Evolutionary conservation across 2,888 invertebrate species (phyloP), one percentile per base, ranked within the genome.

Genomic region (Drymonia ruficornis): DNA sequence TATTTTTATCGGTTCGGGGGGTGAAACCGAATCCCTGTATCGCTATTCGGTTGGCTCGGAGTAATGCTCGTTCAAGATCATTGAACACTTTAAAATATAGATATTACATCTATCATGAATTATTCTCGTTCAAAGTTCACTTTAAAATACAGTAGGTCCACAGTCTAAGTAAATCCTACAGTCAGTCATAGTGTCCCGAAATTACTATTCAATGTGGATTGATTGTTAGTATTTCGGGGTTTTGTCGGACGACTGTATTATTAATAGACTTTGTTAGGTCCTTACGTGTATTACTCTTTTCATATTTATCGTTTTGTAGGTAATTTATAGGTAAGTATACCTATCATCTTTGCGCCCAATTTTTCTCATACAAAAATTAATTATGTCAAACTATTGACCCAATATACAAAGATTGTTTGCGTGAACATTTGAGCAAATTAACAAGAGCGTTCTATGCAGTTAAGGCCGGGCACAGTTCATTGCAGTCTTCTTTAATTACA

Each of bases 401-500:
- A 55, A 55, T 49, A 59, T 61, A 55, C 48, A 52, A 50, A 36
- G 8, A 23, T 55, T 53, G 56, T 62, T 65, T 59, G 53, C 47
- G 49, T 55, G 55, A 54, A 58, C 51, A 55, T 38, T 67, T 36
- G 55, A 59, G 52, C 56, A 66, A 67, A 67, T 69, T 67, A 65
- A 67, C 66, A 55, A 66, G 74, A 73, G 66, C 70, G 70, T 63
- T 73, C 63, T 63, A 60, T 67, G 71, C 68, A 72, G 74, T 72
- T 72, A 74, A 76, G 65, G 63, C 65, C 65, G 69, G 73, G 74
- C 71, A 72, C 79, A 76, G 78, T 78, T 80, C 75, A 80, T 82
- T 83, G 72, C 64, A 76, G 76, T 78, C 77, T 86, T 85, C 84
- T 87, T 85, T 86, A 85, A 86, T 87, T 87, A 87, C 83, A 79